Evolutionary conservation across 2,888 invertebrate genomes (phyloP).

Genomic region (Crocallis elinguaria): DNA sequence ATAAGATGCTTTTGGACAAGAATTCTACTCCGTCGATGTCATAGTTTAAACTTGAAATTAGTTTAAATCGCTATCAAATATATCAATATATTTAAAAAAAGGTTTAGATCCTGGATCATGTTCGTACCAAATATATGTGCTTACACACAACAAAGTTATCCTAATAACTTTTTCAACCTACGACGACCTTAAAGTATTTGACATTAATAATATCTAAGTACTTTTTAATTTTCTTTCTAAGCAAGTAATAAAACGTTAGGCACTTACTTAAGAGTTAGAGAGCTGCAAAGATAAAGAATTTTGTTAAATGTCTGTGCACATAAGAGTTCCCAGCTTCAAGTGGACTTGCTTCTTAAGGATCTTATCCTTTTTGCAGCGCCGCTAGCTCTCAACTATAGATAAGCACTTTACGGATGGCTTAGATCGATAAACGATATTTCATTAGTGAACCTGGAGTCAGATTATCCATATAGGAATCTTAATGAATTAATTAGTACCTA

Average conservation of each 20-base stretch:
- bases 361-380: constrained; percentile 43
- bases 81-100: too few species aligned
- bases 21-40: too few species aligned
- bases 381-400: constrained; percentile 33
- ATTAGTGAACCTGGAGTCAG: not conserved
- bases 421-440: constrained; percentile 33
- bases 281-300: not conserved
- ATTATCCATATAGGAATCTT: not conserved
- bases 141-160: too few species aligned
- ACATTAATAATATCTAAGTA: too few species aligned
- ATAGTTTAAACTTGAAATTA: too few species aligned
- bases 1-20: too few species aligned
- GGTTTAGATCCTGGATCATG: too few species aligned
- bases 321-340: constrained; percentile 31
- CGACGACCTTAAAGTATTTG: too few species aligned
- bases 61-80: too few species aligned
- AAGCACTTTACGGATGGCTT: constrained; percentile 41
- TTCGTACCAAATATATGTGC: too few species aligned
- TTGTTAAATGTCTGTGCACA: constrained; percentile 11
- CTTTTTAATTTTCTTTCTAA: not conserved
- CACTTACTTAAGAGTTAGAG: not conserved
- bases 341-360: constrained; percentile 44
- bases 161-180: too few species aligned
- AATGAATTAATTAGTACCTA: too few species aligned
- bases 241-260: not conserved